These are phyloP conservation scores for Cataglyphis hispanica DNA, from an alignment of 1,140 invertebrate genomes.

Conservation along the genomic window DNA sequence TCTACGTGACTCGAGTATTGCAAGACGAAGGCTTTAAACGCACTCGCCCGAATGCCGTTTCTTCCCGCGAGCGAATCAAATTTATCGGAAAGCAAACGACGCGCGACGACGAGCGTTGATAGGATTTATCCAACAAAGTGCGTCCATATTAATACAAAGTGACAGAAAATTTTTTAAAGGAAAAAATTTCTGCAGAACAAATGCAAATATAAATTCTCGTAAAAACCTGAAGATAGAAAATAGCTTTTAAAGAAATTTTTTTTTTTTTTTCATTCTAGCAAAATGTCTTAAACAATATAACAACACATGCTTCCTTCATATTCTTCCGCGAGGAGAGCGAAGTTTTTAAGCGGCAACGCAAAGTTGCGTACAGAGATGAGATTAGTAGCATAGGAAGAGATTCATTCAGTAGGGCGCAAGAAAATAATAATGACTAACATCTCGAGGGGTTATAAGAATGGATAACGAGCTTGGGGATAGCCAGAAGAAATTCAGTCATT, in stretches of 20 bases:
- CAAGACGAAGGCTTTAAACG: not conserved
- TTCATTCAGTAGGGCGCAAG: not conserved
- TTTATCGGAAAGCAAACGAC: constrained; percentile 46
- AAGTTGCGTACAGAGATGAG: not conserved
- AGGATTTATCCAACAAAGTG: constrained; percentile 17
- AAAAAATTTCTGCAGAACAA: not conserved
- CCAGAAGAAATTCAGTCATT: constrained; percentile 59
- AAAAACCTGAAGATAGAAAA: no score
- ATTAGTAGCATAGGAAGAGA: not conserved
- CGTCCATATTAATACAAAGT: constrained; percentile 13
- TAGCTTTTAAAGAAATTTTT: not conserved
- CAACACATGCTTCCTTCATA: not conserved
- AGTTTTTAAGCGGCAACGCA: not conserved
- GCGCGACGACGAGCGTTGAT: not conserved
- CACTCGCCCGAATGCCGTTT: not conserved
- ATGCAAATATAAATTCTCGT: no score
- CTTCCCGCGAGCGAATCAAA: constrained; percentile 24
- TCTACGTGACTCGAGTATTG: constrained; percentile 3
- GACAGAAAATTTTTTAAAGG: not conserved
- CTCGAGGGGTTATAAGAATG: constrained; percentile 24
- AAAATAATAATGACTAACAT: constrained; percentile 37
- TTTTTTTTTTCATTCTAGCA: not conserved
- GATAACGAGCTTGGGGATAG: constrained; percentile 10
- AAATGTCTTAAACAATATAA: not conserved
- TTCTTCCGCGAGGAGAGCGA: not conserved